Conservation (phyloP, 37 sponge, comb jelly and placozoan genomes). For the Eunapius fragilis region DNA sequence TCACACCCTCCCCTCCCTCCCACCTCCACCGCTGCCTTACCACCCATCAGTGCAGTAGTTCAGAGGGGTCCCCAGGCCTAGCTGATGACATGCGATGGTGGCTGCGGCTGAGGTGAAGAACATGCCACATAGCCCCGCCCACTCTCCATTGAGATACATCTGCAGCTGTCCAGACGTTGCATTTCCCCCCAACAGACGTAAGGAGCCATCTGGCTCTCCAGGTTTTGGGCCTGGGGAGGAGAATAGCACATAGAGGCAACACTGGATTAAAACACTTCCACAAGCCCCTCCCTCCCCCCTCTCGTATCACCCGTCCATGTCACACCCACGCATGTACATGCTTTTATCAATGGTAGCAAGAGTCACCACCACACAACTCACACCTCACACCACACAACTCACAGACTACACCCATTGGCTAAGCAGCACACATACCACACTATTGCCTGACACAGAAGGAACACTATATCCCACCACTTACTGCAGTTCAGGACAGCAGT, state of each 20-base stretch:
- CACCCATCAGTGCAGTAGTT: slow-evolving; percentile 52
- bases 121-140: slow-evolving; percentile 56
- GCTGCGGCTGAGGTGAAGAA: slow-evolving; percentile 40
- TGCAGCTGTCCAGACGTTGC: slow-evolving; percentile 33
- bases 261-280: no score
- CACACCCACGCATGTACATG: no score
- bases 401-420: background rate
- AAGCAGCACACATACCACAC: no score
- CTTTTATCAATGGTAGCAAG: no score
- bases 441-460: no score
- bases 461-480: background rate
- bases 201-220: background rate
- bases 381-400: background rate
- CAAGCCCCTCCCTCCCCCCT: no score
- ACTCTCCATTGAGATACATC: slow-evolving; percentile 35
- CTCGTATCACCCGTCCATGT: no score
- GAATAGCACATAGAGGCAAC: background rate
- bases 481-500: background rate
- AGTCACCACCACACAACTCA: no score
- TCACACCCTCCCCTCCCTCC: slow-evolving; percentile 9
- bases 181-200: background rate
- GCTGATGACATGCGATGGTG: slow-evolving; percentile 51
- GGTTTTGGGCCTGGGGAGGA: background rate
- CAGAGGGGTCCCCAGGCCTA: slow-evolving; percentile 13
- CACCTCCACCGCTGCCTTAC: slow-evolving; percentile 15